A percentile compares a stretch with the other conserved stretches of the same genome.
phyloP scores from a whole-genome alignment of 1,140 invertebrate genomes.

The Drosophila neocordata region DNA sequence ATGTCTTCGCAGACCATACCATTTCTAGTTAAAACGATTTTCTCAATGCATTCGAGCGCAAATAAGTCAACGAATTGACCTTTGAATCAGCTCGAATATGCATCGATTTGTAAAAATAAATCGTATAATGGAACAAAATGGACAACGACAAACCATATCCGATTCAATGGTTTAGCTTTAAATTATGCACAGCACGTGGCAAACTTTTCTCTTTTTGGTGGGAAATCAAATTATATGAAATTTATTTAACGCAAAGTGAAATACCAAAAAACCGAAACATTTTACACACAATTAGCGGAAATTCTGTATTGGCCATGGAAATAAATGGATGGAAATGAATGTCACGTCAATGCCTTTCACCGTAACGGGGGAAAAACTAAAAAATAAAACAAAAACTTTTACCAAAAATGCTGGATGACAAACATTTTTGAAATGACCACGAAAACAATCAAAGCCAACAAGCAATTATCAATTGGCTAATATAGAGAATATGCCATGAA shows the following conservation, averaged over 20 bases:
- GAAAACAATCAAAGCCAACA: not conserved
- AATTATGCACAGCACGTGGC: constrained; percentile 12
- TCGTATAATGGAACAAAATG: constrained; percentile 12
- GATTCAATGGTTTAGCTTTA: not conserved
- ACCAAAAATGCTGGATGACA: not conserved
- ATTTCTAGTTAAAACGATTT: constrained; percentile 15
- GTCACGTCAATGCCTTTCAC: not conserved
- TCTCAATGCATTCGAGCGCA: constrained; percentile 11
- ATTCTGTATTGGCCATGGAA: constrained; percentile 1
- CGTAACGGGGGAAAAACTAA: not conserved
- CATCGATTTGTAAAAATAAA: constrained; percentile 19
- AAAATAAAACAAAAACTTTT: not conserved
- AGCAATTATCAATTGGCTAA: constrained; percentile 1
- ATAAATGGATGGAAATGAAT: constrained; percentile 8
- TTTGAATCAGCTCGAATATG: constrained; percentile 6
- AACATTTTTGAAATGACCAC: constrained; percentile 2
- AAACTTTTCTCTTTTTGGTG: constrained; percentile 8
- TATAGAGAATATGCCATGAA: not conserved
- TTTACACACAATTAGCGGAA: constrained; percentile 17
- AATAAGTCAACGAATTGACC: constrained; percentile 18
- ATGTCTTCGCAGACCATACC: not conserved
- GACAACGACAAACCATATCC: not conserved
- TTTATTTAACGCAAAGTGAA: constrained; percentile 6
- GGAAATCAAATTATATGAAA: constrained; percentile 15
- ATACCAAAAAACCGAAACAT: constrained; percentile 7